phyloP scores from a whole-genome alignment of 2,113 vertebrate genomes.

The Coptodon rendalli region DNA sequence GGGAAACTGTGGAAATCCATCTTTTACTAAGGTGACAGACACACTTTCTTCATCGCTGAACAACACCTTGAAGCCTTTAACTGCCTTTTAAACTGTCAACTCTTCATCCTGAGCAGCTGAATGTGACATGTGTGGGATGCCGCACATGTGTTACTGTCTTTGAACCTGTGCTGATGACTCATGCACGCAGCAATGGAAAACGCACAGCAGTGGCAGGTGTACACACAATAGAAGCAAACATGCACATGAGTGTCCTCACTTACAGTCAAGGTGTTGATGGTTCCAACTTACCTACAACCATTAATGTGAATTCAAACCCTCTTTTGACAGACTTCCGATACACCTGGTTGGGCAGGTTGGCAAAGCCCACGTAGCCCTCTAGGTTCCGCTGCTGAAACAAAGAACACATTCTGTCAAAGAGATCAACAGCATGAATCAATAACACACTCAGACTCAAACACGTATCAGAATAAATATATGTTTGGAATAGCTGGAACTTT shows the following conservation, averaged over 20 bases:
- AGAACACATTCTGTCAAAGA: not conserved
- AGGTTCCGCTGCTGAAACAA: conserved; percentile 72
- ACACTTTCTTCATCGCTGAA: not conserved
- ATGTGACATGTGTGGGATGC: not conserved
- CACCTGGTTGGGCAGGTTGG: conserved; percentile 78
- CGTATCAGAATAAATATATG: not conserved
- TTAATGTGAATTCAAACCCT: conserved; percentile 78
- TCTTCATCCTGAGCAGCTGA: not conserved
- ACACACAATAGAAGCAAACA: not conserved
- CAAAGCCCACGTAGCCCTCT: conserved; percentile 78
- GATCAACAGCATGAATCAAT: not conserved
- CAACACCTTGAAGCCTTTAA: not conserved
- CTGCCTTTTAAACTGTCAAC: not conserved
- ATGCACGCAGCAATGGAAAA: not conserved
- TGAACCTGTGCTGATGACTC: not conserved
- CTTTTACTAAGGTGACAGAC: not conserved
- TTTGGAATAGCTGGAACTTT: not conserved
- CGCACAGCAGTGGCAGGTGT: not conserved
- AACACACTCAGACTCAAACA: not conserved
- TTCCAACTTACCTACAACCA: conserved; percentile 77
- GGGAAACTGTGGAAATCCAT: not conserved
- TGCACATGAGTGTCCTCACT: not conserved
- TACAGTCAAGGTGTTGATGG: not conserved
- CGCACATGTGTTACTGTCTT: not conserved
- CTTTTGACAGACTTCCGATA: conserved; percentile 79